A percentile compares a stretch with the other conserved stretches of the same genome.
phyloP scores from a whole-genome alignment of 2,888 invertebrate species.

The Ochropleura plecta region DNA sequence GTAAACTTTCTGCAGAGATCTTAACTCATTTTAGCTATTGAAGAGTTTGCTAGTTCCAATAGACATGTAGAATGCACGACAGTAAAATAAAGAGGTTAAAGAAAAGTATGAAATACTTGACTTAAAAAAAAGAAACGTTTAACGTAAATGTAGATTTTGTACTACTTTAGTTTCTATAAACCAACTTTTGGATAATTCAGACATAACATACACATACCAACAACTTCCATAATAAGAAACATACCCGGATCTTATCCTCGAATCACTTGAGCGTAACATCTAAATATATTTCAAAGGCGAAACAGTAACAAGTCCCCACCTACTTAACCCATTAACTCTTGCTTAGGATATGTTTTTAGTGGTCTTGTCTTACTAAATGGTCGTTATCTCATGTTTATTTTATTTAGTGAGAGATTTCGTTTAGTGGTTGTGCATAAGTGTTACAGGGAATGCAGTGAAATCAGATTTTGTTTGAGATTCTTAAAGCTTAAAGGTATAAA shows the following conservation, averaged over 20 bases:
- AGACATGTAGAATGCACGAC: background rate
- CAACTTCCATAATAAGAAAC: constrained; percentile 27
- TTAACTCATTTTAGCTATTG: no score
- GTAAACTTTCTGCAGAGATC: background rate
- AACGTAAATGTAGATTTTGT: no score
- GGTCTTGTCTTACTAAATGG: constrained; percentile 51
- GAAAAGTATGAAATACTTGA: no score
- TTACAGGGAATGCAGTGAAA: background rate
- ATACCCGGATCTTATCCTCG: constrained; percentile 60
- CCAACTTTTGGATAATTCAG: background rate
- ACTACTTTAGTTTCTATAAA: background rate
- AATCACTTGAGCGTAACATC: constrained; percentile 71
- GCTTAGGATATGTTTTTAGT: constrained; percentile 77
- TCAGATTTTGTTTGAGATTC: background rate
- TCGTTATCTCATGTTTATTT: constrained; percentile 53
- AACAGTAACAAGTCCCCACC: constrained; percentile 76
- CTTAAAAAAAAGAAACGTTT: background rate
- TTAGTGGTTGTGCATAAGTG: constrained; percentile 6
- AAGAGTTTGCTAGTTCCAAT: background rate
- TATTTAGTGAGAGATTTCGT: constrained; percentile 43
- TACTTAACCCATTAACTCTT: constrained; percentile 80
- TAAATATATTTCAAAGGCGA: constrained; percentile 81
- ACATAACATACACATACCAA: background rate
- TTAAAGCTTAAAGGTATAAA: background rate
- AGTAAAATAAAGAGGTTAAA: background rate